Evolutionary conservation across 1,140 invertebrate genomes (phyloP).

Genomic region (Drosophila saltans): DNA sequence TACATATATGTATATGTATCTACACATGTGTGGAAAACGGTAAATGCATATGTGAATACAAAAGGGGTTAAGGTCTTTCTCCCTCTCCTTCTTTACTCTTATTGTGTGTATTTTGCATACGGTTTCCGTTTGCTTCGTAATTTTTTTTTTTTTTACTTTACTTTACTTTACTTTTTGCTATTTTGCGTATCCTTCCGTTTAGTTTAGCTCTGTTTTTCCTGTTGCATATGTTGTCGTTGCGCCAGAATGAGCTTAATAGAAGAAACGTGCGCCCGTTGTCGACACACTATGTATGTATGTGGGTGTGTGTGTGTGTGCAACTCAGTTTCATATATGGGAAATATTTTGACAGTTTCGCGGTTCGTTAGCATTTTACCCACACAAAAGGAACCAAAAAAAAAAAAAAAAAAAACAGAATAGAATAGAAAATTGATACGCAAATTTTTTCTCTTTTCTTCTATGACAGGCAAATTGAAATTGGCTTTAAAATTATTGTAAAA

Average conservation of each 20-base stretch:
- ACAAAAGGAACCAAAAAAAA: background rate
- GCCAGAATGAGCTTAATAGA: constrained; percentile 50
- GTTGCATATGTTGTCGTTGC: constrained; percentile 44
- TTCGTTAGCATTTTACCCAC: constrained; percentile 65
- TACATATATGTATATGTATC: too few relatives aligned
- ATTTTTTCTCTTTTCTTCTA: background rate
- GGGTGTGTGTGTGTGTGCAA: constrained; percentile 34
- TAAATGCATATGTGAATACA: constrained; percentile 53
- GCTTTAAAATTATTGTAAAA: constrained; percentile 1
- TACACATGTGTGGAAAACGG: constrained; percentile 17
- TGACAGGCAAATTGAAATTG: background rate
- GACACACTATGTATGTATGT: constrained; percentile 1
- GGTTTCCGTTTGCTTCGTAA: constrained; percentile 56
- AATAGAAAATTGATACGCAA: constrained; percentile 8
- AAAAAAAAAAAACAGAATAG: background rate
- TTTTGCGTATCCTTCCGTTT: constrained; percentile 75
- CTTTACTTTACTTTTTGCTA: constrained; percentile 37
- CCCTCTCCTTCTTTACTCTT: background rate
- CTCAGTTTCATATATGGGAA: constrained; percentile 54
- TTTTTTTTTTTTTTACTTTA: constrained; percentile 37
- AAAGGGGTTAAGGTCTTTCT: constrained; percentile 56
- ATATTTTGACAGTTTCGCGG: constrained; percentile 80
- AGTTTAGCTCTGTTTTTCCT: constrained; percentile 51
- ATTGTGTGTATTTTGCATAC: constrained; percentile 69
- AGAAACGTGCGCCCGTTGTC: constrained; percentile 48